Evolutionary conservation across 2,888 invertebrate genomes (phyloP), one percentile per base, ranked within the genome.

Genomic region (Gnatocerus cornutus): DNA sequence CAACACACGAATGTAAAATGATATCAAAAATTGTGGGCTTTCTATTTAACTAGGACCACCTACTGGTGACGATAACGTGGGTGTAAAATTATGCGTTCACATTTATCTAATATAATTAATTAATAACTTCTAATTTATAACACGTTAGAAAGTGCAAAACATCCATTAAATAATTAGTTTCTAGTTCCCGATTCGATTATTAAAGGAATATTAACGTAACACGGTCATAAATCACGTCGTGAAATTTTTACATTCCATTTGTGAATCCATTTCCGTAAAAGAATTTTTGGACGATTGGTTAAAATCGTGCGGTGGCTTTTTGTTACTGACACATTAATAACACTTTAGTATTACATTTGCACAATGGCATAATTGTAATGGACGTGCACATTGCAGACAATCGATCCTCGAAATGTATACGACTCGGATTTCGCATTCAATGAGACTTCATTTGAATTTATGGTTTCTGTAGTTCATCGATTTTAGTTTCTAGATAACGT

Each of bases 401-500:
- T 76, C 73, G 75, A 74, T 64, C 71, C 63, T 61, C 72, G 74
- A 74, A 73, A 75, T 73, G 73, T 75, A 76, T 75, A 74, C 73
- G 72, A 71, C 46, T 64, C 37, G 73, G 74, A 74, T 78, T 76
- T 73, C 74, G 75, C 75, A 77, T 78, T 79, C 77, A 79, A 75
- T 77, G 77, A 77, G 75, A 72, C 73, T 69, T 72, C 64, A 73
- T 76, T 74, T 75, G 74, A 77, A 79, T 79, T 79, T 78, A 79
- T 77, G 72, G 76, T 67, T 72, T 71, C 74, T 74, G 74, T 73
- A 77, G 78, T 77, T 75, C 77, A 78, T 78, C 74, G 78, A 77
- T 79, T 78, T 74, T 64, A 71, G 74, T 71, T 69, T 64, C 72
- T 59, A 76, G 77, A 79, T 78, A 79, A 77, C 74, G 73, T 64